phyloP scores from a whole-genome alignment of 2,888 invertebrate genomes.

The Scaeva pyrastri region DNA sequence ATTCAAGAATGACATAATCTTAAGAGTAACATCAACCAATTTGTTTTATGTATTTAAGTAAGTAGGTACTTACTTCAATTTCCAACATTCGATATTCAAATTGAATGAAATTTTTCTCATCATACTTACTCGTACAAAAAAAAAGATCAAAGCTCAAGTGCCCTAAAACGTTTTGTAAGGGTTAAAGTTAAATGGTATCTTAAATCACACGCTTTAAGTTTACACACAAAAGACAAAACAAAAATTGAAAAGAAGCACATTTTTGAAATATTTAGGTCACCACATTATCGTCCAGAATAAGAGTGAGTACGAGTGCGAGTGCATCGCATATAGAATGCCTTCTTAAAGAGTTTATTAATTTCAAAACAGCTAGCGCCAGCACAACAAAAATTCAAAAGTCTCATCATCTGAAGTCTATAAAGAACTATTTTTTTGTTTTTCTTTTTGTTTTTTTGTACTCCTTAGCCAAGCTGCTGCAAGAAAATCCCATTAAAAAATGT shows the following conservation, averaged over 20 bases:
- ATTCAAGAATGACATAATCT: background rate
- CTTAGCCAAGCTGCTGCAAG: background rate
- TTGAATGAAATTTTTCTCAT: slow-evolving; percentile 17
- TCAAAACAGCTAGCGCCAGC: slow-evolving; percentile 11
- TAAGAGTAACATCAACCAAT: background rate
- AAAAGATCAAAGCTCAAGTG: slow-evolving; percentile 46
- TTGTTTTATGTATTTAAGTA: background rate
- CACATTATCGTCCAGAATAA: background rate
- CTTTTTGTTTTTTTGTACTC: background rate
- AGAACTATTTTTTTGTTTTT: background rate
- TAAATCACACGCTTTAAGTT: slow-evolving; percentile 24
- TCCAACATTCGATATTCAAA: background rate
- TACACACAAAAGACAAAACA: background rate
- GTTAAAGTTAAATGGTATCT: slow-evolving; percentile 45
- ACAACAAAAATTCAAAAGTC: slow-evolving; percentile 29
- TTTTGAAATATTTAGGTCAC: slow-evolving; percentile 48
- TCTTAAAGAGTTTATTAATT: slow-evolving; percentile 46
- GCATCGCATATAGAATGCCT: slow-evolving; percentile 17
- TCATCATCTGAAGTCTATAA: slow-evolving; percentile 26
- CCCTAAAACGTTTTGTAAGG: slow-evolving; percentile 40
- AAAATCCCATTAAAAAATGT: slow-evolving; percentile 64
- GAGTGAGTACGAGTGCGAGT: background rate
- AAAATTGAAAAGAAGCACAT: slow-evolving; percentile 7
- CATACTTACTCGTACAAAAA: too few species aligned
- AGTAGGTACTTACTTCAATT: background rate